Conservation (phyloP, 2,888 invertebrate species). For the Lasioglossum lativentre region DNA sequence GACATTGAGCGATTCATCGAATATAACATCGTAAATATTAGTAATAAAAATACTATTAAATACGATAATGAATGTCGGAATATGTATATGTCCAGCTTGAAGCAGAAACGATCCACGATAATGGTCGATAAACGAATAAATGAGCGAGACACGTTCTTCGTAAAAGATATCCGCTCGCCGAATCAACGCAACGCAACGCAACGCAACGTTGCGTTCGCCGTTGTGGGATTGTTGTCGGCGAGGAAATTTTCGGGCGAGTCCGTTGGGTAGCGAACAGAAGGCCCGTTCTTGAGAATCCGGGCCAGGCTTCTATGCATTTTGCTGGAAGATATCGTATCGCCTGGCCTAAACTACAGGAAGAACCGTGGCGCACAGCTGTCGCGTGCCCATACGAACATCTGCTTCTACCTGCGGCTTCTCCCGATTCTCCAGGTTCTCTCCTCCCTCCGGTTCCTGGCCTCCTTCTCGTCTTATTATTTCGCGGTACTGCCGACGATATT, state of each 20-base stretch:
- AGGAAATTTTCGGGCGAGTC: not conserved
- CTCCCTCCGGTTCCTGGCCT: constrained; percentile 26
- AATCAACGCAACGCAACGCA: too few species aligned
- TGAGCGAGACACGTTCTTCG: not conserved
- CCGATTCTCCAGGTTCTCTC: not conserved
- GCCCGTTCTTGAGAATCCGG: not conserved
- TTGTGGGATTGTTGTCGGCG: not conserved
- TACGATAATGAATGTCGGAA: not conserved
- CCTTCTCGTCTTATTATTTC: constrained; percentile 62
- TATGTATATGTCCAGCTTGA: not conserved
- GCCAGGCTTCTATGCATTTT: constrained; percentile 9
- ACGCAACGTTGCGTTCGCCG: not conserved
- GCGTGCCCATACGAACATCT: constrained; percentile 68
- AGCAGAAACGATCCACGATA: too few species aligned
- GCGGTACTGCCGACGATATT: constrained; percentile 45
- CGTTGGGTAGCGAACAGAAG: not conserved
- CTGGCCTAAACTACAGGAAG: constrained; percentile 41
- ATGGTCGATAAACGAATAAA: too few species aligned
- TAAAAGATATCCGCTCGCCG: not conserved
- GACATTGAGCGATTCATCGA: too few species aligned
- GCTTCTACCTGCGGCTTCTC: constrained; percentile 62
- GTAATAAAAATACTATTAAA: not conserved
- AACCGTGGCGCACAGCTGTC: constrained; percentile 70
- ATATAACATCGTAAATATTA: not conserved
- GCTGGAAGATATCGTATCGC: constrained; percentile 56